phyloP scores from a whole-genome alignment of 2,797 vertebrate species.

The Lutjanus argentimaculatus region DNA sequence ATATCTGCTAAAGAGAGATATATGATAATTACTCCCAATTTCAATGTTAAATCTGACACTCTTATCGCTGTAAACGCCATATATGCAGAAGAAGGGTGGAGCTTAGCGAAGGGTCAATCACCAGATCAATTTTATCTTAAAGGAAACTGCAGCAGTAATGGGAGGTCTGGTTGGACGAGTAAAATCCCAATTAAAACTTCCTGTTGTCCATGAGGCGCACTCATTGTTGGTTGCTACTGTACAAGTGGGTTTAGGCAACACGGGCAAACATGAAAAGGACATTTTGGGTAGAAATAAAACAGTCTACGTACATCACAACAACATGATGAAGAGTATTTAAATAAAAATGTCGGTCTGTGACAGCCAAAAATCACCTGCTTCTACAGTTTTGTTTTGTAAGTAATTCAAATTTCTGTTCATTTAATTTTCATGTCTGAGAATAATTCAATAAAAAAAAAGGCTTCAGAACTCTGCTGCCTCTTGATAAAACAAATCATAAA shows the following conservation, averaged over 20 bases:
- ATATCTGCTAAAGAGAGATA: too few species aligned
- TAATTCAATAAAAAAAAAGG: constrained; percentile 3
- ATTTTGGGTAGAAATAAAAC: constrained; percentile 33
- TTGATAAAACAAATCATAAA: constrained; percentile 68
- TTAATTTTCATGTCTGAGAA: not conserved
- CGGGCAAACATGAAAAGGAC: constrained; percentile 32
- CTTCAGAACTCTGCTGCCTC: constrained; percentile 34
- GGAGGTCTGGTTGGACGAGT: not conserved
- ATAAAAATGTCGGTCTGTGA: constrained; percentile 6
- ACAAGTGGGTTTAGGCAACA: constrained; percentile 36
- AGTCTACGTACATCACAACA: constrained; percentile 13
- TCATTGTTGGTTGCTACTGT: constrained; percentile 39
- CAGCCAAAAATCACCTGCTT: not conserved
- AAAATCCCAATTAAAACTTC: not conserved
- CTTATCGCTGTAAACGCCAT: too few species aligned
- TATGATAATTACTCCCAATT: too few species aligned
- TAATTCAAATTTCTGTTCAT: not conserved
- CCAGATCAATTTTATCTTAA: too few species aligned
- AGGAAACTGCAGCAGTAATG: not conserved
- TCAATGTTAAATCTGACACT: too few species aligned
- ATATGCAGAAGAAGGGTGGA: too few species aligned
- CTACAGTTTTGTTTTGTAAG: not conserved
- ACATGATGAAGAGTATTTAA: not conserved
- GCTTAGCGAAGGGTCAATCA: too few species aligned
- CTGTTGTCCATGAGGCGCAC: not conserved